Percentiles rank a stretch among this genome's conserved stretches.
These are phyloP conservation scores for Typhlichthys subterraneus DNA, from an alignment of 2,797 vertebrate genomes.

Conservation along the genomic window DNA sequence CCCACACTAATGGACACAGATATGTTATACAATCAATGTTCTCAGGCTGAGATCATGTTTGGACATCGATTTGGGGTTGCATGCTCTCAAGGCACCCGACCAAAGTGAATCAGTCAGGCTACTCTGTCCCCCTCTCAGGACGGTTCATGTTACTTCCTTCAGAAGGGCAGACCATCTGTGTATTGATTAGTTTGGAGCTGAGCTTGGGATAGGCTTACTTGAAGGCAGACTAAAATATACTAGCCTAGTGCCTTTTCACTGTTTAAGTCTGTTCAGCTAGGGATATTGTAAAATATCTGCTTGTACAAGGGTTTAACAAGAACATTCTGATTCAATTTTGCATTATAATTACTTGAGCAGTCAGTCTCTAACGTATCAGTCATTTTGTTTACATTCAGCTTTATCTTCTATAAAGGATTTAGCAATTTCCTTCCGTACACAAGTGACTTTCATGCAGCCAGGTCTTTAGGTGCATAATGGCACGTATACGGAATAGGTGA, in stretches of 20 bases:
- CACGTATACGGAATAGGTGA: slow-evolving; percentile 10
- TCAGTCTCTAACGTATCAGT: background rate
- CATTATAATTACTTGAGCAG: background rate
- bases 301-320: background rate
- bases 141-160: slow-evolving; percentile 66
- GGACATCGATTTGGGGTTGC: slow-evolving; percentile 54
- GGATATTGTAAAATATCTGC: background rate
- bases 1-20: slow-evolving; percentile 19
- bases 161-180: slow-evolving; percentile 57
- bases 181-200: slow-evolving; percentile 64
- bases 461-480: background rate
- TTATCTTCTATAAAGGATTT: background rate
- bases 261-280: background rate
- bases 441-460: background rate
- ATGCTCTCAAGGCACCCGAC: slow-evolving; percentile 53
- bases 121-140: slow-evolving; percentile 65
- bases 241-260: slow-evolving; percentile 1
- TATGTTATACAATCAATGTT: slow-evolving; percentile 16
- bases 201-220: slow-evolving; percentile 47
- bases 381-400: background rate
- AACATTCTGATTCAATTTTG: background rate
- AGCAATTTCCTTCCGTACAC: background rate
- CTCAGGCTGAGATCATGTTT: slow-evolving; percentile 33
- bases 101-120: slow-evolving; percentile 67
- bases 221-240: slow-evolving; percentile 32